These are phyloP conservation scores for Sphecodes monilicornis DNA, from an alignment of 2,888 invertebrate species.

Conservation along the genomic window DNA sequence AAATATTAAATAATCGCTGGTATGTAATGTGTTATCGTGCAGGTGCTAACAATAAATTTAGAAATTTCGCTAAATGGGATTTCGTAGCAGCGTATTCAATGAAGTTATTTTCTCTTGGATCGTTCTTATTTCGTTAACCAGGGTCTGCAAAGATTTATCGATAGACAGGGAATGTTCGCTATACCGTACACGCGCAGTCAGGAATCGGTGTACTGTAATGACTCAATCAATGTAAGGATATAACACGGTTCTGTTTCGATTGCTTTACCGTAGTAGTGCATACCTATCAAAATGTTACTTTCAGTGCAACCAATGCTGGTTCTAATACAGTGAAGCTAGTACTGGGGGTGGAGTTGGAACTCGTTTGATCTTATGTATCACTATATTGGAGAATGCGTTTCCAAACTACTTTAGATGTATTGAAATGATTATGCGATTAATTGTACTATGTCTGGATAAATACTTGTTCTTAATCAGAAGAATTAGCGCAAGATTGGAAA, in stretches of 20 bases:
- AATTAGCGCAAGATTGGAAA: background rate
- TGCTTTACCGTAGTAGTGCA: background rate
- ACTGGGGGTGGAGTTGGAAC: background rate
- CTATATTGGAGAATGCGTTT: background rate
- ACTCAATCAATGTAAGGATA: constrained; percentile 3
- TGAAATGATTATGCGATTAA: background rate
- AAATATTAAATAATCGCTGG: background rate
- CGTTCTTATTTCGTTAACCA: background rate
- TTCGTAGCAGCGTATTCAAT: background rate
- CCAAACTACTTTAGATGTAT: background rate
- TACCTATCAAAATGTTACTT: background rate
- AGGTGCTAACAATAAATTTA: background rate
- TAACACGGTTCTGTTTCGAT: constrained; percentile 10
- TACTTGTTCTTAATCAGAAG: background rate
- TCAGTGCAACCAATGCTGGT: background rate
- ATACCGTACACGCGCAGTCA: background rate
- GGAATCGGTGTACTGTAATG: constrained; percentile 5
- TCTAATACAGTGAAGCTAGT: background rate
- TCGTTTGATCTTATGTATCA: background rate
- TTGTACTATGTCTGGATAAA: background rate
- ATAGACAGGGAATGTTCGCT: background rate
- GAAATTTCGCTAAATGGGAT: background rate
- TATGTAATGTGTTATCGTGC: background rate
- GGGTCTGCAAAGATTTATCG: background rate
- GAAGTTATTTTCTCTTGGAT: background rate